A percentile compares a stretch with the other conserved stretches of the same genome.
Conservation (phyloP, 2,888 invertebrate species). For the Campoplex capitator region DNA sequence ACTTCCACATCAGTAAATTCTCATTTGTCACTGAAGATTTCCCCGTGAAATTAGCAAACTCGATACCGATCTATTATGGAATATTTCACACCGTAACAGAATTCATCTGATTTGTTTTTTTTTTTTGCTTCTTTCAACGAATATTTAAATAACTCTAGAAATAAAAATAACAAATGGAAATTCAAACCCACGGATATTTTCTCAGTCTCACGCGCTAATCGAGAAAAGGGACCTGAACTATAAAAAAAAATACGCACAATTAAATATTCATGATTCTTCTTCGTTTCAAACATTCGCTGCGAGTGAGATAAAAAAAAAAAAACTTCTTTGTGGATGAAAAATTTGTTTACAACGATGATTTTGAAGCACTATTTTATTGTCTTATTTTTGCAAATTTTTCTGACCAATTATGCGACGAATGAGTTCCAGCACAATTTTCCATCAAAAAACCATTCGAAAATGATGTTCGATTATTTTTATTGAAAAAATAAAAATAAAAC, state of each 20-base stretch:
- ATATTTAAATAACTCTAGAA: neutral
- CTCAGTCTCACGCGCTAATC: neutral
- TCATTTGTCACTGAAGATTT: conserved; percentile 18
- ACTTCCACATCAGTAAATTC: conserved; percentile 4
- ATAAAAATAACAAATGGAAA: neutral
- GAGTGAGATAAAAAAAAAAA: neutral
- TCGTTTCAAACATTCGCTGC: neutral
- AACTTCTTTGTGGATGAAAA: neutral
- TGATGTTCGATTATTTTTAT: neutral
- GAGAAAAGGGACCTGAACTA: neutral
- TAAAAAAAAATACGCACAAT: neutral
- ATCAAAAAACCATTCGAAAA: neutral
- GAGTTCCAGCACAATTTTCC: neutral
- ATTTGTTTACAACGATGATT: neutral
- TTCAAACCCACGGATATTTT: neutral
- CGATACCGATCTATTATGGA: conserved; percentile 12
- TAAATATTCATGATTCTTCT: conserved; percentile 4
- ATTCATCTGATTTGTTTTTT: neutral
- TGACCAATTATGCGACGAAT: neutral
- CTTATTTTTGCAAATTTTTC: neutral
- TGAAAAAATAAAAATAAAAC: neutral
- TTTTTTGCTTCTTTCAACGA: neutral
- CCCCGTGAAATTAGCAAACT: neutral
- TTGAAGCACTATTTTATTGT: neutral
- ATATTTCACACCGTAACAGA: neutral